Evolutionary conservation across 2,888 invertebrate species (phyloP), one percentile per base, ranked within the genome.

Genomic region (Lycocerus yunnanus): DNA sequence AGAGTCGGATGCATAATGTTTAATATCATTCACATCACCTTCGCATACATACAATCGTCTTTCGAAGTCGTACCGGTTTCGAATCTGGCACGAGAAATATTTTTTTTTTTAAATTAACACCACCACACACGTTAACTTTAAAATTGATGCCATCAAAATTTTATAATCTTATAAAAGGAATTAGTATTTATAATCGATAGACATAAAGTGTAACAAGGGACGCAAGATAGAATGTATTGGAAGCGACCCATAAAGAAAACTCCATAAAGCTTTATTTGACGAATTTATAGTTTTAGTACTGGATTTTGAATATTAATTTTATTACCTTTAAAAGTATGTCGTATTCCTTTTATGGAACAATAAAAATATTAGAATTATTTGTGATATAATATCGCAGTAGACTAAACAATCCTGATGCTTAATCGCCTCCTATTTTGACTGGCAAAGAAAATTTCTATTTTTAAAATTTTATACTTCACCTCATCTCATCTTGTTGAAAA

Each of bases 231-330:
- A 74, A 60, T 61, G 63, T 21, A 15, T 24, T 18, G 43, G n/a
- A 74, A 66, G 68, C 68, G 71, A 75, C 69, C n/a, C 61, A 20
- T 75, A 79, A 78, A 77, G 78, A 78, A 78, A 58, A 72, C 73
- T 73, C 73, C 73, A 80, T 80, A 81, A 79, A 74, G 74, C 78
- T 79, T 77, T 74, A 75, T 71, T 70, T 77, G 78, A 78, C 78
- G 77, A 80, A 80, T 82, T 82, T 81, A 81, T 81, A 77, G 81
- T 79, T 81, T 80, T 80, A 79, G 77, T 80, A 80, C 76, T 73
- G 80, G 83, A 83, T 83, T 84, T 83, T 83, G 83, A 84, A 83
- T 84, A 83, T 84, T 84, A 84, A 83, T 84, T 84, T 84, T 84
- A 84, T 83, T 82, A 78, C 81, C 76, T 80, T 83, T 84, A 84